Percentiles rank a stretch among this genome's conserved stretches.
Conservation (phyloP, 2,797 vertebrate genomes). For the Rhincodon typus region DNA sequence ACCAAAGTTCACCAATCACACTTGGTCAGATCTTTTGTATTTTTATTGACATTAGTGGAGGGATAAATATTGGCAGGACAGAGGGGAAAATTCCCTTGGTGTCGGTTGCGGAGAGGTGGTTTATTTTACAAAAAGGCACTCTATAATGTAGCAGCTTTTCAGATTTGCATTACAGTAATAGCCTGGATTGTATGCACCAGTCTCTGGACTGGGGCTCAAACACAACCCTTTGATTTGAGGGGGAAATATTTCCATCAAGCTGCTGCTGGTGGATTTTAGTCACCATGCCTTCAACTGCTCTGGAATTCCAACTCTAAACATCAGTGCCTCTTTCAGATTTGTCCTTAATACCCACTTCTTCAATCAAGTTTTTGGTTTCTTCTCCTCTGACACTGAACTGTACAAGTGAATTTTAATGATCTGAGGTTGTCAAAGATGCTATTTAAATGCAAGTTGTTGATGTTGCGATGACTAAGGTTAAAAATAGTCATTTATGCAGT, state of each 20-base stretch:
- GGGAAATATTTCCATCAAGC: neutral
- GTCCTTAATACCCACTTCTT: neutral
- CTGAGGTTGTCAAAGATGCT: too few relatives aligned
- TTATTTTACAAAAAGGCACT: neutral
- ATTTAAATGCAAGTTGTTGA: neutral
- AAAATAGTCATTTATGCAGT: too few relatives aligned
- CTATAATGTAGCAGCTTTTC: neutral
- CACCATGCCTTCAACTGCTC: neutral
- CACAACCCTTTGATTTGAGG: neutral
- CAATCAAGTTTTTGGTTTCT: too few relatives aligned
- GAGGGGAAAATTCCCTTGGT: too few relatives aligned
- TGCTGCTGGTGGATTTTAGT: neutral
- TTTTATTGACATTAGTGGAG: neutral
- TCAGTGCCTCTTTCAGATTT: neutral
- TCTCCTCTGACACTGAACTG: too few relatives aligned
- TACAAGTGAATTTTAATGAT: too few relatives aligned
- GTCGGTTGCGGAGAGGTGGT: too few relatives aligned
- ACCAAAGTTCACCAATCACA: neutral
- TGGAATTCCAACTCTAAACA: neutral
- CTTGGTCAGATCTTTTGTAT: neutral
- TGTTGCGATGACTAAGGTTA: too few relatives aligned
- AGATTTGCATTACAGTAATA: neutral
- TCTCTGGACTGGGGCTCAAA: neutral
- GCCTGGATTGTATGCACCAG: neutral
- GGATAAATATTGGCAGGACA: neutral